phyloP scores from a whole-genome alignment of 2,113 vertebrate species.

The Channa maculata region DNA sequence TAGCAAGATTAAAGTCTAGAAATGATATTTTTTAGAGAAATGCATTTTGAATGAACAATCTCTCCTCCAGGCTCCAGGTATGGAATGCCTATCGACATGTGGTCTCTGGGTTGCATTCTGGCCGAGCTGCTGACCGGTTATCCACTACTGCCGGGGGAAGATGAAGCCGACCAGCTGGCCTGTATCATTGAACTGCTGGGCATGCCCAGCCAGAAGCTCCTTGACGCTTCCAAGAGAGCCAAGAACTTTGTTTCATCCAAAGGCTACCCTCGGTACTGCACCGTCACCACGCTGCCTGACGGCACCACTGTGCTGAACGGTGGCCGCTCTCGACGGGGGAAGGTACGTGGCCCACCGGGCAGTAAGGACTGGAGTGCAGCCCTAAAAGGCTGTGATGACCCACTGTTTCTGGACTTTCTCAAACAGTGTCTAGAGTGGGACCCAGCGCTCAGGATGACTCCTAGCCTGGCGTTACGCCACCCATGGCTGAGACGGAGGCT shows the following conservation, averaged over 20 bases:
- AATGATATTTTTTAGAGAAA: no score
- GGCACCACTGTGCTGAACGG: slow-evolving; percentile 90
- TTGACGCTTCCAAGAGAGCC: slow-evolving; percentile 94
- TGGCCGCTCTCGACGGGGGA: slow-evolving; percentile 95
- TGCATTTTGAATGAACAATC: neutral
- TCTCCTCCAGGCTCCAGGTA: slow-evolving; percentile 87
- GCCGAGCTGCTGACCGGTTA: slow-evolving; percentile 97
- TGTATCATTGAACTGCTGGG: slow-evolving; percentile 97
- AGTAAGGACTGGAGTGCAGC: slow-evolving; percentile 94
- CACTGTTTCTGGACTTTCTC: slow-evolving; percentile 97
- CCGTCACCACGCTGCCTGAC: slow-evolving; percentile 91
- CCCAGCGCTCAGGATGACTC: slow-evolving; percentile 92
- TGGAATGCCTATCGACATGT: slow-evolving; percentile 99
- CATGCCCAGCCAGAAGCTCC: slow-evolving; percentile 94
- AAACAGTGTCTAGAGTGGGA: slow-evolving; percentile 99
- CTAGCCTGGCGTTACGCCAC: slow-evolving; percentile 94
- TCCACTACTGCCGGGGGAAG: slow-evolving; percentile 95
- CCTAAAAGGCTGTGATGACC: slow-evolving; percentile 96
- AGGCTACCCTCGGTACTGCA: slow-evolving; percentile 97
- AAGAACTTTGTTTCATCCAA: slow-evolving; percentile 99
- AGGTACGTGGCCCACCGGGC: slow-evolving; percentile 91
- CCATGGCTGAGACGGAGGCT: slow-evolving; percentile 94
- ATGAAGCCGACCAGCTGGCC: slow-evolving; percentile 97
- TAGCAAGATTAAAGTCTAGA: no score
- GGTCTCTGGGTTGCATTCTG: slow-evolving; percentile 99